A percentile compares a stretch with the other conserved stretches of the same genome.
Evolutionary conservation across 2,113 vertebrate genomes (phyloP).

Genomic region (Larimichthys polyactis): DNA sequence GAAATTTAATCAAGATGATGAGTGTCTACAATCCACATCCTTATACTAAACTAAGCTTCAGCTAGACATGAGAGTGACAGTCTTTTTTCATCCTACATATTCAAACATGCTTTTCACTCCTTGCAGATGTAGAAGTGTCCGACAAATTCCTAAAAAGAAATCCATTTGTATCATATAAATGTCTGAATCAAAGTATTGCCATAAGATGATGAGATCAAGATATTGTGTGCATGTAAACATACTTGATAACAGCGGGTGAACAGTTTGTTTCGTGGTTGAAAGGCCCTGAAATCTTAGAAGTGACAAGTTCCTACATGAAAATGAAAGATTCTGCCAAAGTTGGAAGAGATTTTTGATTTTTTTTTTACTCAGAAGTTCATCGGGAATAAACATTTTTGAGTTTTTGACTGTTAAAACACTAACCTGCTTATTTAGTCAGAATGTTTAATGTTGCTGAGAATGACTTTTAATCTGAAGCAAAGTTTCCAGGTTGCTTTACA

Average conservation of each 20-base stretch:
- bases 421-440: not conserved
- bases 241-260: not conserved
- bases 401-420: not conserved
- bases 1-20: no score
- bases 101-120: no score
- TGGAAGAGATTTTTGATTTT: not conserved
- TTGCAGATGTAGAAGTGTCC: no score
- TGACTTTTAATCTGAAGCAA: not conserved
- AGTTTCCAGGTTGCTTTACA: constrained; percentile 1
- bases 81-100: no score
- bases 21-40: no score
- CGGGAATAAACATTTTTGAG: no score
- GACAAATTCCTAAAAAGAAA: no score
- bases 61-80: no score
- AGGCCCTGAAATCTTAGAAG: not conserved
- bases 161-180: not conserved
- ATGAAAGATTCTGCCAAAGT: not conserved
- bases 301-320: no score
- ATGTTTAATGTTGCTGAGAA: not conserved
- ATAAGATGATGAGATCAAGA: not conserved
- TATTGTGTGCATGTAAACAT: constrained; percentile 10
- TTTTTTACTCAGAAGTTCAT: not conserved
- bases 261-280: not conserved
- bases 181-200: not conserved
- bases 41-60: no score